phyloP scores from a whole-genome alignment of 1,140 invertebrate species.

The Drosophila quadrilineata region DNA sequence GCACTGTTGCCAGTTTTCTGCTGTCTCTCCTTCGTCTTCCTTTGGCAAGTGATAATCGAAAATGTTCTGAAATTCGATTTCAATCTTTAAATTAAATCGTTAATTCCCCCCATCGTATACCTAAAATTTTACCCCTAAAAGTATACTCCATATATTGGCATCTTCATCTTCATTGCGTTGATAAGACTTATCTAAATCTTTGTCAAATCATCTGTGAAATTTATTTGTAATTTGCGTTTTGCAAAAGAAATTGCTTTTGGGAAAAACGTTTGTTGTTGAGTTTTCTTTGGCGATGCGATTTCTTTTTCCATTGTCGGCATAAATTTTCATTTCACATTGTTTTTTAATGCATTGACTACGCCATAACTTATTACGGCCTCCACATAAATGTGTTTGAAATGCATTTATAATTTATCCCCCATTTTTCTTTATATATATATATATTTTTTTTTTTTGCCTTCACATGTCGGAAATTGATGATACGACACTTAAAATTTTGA shows the following conservation, averaged over 20 bases:
- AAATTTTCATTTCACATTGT: conserved; percentile 28
- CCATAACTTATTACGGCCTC: conserved; percentile 11
- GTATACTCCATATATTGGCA: too few species aligned
- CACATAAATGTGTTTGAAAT: conserved; percentile 20
- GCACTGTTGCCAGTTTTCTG: neutral
- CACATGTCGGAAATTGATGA: conserved; percentile 6
- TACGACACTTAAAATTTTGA: neutral
- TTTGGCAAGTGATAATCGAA: conserved; percentile 6
- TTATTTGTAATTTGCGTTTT: neutral
- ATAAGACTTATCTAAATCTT: neutral
- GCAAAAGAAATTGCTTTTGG: neutral
- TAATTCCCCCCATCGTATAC: too few species aligned
- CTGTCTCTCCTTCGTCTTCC: conserved; percentile 2
- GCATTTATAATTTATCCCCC: conserved; percentile 4
- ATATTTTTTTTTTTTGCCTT: neutral
- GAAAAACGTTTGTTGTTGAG: neutral
- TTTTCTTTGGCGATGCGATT: neutral
- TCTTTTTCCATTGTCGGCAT: conserved; percentile 8
- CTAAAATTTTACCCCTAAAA: too few species aligned
- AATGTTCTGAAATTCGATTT: conserved; percentile 21
- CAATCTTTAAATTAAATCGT: neutral
- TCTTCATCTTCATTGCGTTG: too few species aligned
- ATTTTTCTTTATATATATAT: too few species aligned
- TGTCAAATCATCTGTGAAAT: neutral
- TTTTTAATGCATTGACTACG: conserved; percentile 11